Evolutionary conservation across 2,888 invertebrate genomes (phyloP), one percentile per base, ranked within the genome.

Genomic region (Hypercompe scribonia): DNA sequence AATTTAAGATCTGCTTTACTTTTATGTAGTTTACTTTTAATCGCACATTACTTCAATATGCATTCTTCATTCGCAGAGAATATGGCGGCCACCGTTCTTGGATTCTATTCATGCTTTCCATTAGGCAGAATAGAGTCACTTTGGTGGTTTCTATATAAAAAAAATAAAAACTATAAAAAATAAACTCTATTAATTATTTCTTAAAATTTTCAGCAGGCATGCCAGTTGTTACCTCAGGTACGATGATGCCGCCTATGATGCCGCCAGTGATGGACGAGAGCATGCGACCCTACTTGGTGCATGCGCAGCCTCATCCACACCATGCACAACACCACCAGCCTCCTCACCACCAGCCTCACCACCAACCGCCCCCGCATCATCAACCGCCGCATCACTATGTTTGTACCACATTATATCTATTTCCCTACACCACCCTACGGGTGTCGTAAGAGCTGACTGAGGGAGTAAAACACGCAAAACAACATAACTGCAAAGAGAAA

Each of bases 191-290:
- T 21, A 24, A 24, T 50, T 8, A 8, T 24, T 21, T 8, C 7
- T 5, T 50, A 50, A 24, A 36, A 28, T 58, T 91, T 91, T 21
- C 91, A 95, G 96, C 94, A 77, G 95, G 94, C 78, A 97, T 99
- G 97, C 98, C 98, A 73, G 98, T 99, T 90, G 98, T 98, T 95
- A 98, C 99, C 86, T 98, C 99, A 78, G 98, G 94, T 71, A 90
- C 94, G 39, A 95, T 95, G 95, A 93, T 95, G 93, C 95, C 98
- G 73, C 99, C 98, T 82, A 98, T 99, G 96, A 97, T 99, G 90
- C 98, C 99, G 85, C 99, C 98, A 91, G 98, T 99, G 89, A 97
- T 99, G 86, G 99, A 99, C 94, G 99, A 99, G 94, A 97, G 97
- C 86, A 96, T 99, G 90, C 97, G 98, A 82, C 99, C 99, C 94